Evolutionary conservation across 2,888 invertebrate species (phyloP), one percentile per base, ranked within the genome.

Genomic region (Leptothorax acervorum): DNA sequence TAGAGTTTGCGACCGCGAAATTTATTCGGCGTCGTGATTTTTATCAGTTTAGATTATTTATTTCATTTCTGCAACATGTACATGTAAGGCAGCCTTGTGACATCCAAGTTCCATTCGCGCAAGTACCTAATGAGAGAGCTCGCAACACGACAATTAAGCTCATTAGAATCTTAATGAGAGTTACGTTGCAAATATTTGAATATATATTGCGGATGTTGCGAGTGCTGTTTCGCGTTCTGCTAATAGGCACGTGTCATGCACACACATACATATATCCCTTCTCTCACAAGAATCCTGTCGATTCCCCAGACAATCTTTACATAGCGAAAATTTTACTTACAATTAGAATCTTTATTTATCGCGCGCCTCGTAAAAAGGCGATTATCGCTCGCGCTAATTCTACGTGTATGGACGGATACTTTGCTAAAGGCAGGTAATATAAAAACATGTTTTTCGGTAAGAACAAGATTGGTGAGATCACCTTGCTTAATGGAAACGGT

Each of bases 331-430:
- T 23, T 66, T 35, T 23, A 23, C 23, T 57, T 57, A 18, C 51
- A 23, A 23, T 63, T 66, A 55, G n/a, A 53, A 82, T 73, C 6
- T 35, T 35, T 35, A 73, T 63, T 35, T 73, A 78, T 79, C 74
- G 81, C 55, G 48, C 42, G 57, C 76, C 81, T 63, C 57, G 28
- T 71, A 63, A 42, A 57, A 71, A 83, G 74, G 76, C 74, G n/a
- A 84, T 68, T 86, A 68, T 68, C 76, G 57, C 45, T 68, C 35
- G 39, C 53, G 31, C 79, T 75, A 71, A 84, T 76, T 68, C 86
- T 90, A 90, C 23, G 78, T 28, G 39, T 85, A 90, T 68, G 90
- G 88, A 90, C 90, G 89, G 90, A 90, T 90, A 90, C 60, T 86
- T 78, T 78, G 31, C 70, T 89, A 82, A 79, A 85, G 74, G 76